Evolutionary conservation across 2,888 invertebrate species (phyloP), one percentile per base, ranked within the genome.

Genomic region (Macrophya annulata): DNA sequence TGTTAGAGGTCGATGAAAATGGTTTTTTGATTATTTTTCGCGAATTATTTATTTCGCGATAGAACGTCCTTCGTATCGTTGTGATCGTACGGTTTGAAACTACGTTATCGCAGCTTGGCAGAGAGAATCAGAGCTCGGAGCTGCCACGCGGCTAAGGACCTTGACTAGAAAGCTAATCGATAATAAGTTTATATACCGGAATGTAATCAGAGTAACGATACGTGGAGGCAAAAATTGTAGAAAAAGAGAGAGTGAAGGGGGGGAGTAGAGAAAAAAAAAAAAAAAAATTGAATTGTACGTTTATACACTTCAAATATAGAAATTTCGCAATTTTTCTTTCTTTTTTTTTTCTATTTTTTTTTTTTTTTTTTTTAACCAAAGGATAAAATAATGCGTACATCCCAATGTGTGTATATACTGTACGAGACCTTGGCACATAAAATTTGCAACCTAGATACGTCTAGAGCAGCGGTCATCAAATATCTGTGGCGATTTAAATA

Each of bases 341-440:
- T 31, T 31, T 31, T 31, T 12, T 9, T 68, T 68, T 10, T 68
- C 17, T 71, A 2, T 1, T n/a, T 0, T 71, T 8, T n/a, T 40
- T 40, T 71, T 71, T 37, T 40, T 1, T 12, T n/a, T 37, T 40
- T 40, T 40, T n/a, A 37, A 17, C 15, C 68, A 68, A 17, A 25
- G 68, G 37, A 37, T 68, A 68, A 5, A 31, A 68, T 37, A 37
- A 68, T 37, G 12, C 68, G 37, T 40, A 6, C 17, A 71, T 71
- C 40, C n/a, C 62, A 62, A 12, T 43, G 9, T 40, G 40, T 40
- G 40, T 71, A 40, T n/a, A 9, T n/a, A 2, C 15, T 12, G n/a
- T n/a, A 8, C 55, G 51, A 55, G 81, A 43, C 81, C 81, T 81
- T 62, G 62, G 62, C 81, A 77, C 51, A 77, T 77, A 55, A 77